Percentiles rank a stretch among this genome's conserved stretches.
These are phyloP conservation scores for Sternotherus odoratus DNA, from an alignment of 2,797 vertebrate species.

Conservation along the genomic window DNA sequence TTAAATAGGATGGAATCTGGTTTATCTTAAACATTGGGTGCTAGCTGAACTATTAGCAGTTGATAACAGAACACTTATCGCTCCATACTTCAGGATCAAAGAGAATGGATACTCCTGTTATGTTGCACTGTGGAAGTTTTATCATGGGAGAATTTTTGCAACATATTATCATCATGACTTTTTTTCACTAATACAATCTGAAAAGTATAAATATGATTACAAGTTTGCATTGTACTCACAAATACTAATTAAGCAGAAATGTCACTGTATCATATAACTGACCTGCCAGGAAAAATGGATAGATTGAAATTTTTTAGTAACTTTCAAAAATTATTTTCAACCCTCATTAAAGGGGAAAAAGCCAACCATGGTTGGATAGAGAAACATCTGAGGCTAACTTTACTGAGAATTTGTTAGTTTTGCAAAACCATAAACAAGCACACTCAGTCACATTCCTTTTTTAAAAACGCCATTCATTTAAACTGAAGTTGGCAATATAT, in stretches of 20 bases:
- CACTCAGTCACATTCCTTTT: neutral
- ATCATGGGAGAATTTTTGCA: neutral
- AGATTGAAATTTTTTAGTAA: neutral
- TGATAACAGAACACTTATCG: neutral
- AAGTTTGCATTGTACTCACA: slow-evolving; percentile 13
- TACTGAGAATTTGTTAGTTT: neutral
- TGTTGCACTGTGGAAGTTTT: neutral
- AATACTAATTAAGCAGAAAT: neutral
- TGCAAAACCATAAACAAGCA: neutral
- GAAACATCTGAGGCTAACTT: neutral
- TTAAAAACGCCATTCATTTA: neutral
- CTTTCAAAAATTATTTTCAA: neutral
- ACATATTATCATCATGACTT: neutral
- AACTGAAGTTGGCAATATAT: neutral
- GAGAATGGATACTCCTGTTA: neutral
- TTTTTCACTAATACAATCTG: slow-evolving; percentile 14
- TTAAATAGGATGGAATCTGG: neutral
- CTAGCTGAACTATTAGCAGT: neutral
- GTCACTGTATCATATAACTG: neutral
- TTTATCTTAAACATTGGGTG: neutral
- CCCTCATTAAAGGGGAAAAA: neutral
- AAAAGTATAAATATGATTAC: slow-evolving; percentile 4
- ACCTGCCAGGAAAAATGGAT: slow-evolving; percentile 26
- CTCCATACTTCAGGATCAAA: neutral
- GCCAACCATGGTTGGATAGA: neutral